Evolutionary conservation across 1,140 invertebrate genomes (phyloP), one percentile per base, ranked within the genome.

Genomic region (Hycleus phaleratus): DNA sequence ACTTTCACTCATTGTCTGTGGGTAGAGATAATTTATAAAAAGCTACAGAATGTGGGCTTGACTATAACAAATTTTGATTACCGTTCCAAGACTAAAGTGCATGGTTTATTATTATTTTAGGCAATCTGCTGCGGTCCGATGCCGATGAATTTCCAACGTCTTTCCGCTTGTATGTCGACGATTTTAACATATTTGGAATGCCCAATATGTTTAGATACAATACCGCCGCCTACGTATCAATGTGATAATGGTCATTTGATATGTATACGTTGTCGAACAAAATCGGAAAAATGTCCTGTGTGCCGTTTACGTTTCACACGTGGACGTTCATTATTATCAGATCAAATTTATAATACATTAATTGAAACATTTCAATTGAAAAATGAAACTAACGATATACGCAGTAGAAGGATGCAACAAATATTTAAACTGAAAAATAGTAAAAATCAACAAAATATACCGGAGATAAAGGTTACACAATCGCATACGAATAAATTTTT

Each of bases 161-260:
- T 81, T 10, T 74, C 75, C 9, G 65, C 74, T 3, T 75, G 76
- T 50, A 72, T 80, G 44, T 74, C 78, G 46, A 71, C 74, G 43
- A 75, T 81, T 38, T 67, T 82, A 26, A 66, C 70, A 44, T 74
- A 79, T 43, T 71, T 85, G 38, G 84, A 86, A 67, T 86, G 85
- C 64, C 84, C 84, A 4, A 78, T 76, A 40, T 82, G 81, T 65
- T 68, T 82, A 38, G 80, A 82, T 58, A 84, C 79, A 39, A 80
- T 83, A 26, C 59, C 74, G 24, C 79, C 83, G 2, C 84, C 84
- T 3, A 79, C 81, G 0, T 79, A 79, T 44, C 83, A 85, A 66
- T 86, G 85, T 61, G 80, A 83, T 40, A 82, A 85, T 57, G 84
- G 83, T 6, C 84, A 85, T 58, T 73, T 85, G 11, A 72, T 85